Evolutionary conservation across 2,113 vertebrate species (phyloP), one percentile per base, ranked within the genome.

Genomic region (Enhydra lutris): DNA sequence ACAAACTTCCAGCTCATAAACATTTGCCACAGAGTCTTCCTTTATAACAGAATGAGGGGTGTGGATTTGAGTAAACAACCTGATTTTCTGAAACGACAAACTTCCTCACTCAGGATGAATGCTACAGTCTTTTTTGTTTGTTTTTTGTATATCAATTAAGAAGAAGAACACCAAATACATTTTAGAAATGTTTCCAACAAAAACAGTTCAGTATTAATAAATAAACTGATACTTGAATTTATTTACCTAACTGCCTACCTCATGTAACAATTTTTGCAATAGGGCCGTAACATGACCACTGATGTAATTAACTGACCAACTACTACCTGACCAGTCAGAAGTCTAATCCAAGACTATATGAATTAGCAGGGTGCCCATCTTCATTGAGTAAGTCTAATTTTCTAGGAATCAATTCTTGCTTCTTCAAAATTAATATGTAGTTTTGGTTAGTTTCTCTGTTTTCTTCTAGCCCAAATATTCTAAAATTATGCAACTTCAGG

Each of bases 281-380:
- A 0, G 7, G 29, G 1, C 15, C 7, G 4, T 12, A 4, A 26
- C 4, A 31, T 23, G 15, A 31, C 8, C 34, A 59, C 69, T 24
- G 7, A 26, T 24, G 0, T 15, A 21, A 50, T 15, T 52, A 91
- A 24, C 29, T 36, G 42, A 81, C 9, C 17, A 57, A 0, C 67
- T 67, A 71, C 11, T 18, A 52, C 10, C 0, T 45, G 10, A 86
- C 0, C 0, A 82, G 47, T 59, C 15, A 47, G 3, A 84, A 69
- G 34, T 36, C 20, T n/a, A 79, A 73, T 39, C 21, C 6, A 61
- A 63, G 23, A 12, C 36, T 36, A 0, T 29, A 23, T 23, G 11
- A 61, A 67, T 67, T 69, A 80, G 29, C 14, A 79, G 2, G 31
- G 4, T 69, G 7, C 9, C 9, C n/a, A 3, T 21, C 9, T 57